Evolutionary conservation across 2,797 vertebrate genomes (phyloP), one percentile per base, ranked within the genome.

Genomic region (Bucorvus abyssinicus): DNA sequence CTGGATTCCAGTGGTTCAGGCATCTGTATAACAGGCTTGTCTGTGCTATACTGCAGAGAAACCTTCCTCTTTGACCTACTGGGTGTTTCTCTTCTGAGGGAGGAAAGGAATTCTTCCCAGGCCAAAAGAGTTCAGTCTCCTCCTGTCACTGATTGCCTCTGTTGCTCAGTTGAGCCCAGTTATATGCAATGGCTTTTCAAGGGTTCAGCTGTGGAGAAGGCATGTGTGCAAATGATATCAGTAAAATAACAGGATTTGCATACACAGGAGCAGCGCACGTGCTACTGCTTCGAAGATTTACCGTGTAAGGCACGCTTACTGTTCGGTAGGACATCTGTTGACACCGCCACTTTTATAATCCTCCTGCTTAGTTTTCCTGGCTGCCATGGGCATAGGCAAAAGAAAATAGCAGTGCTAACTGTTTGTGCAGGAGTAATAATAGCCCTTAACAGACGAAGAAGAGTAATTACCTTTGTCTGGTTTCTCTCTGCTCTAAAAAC

Each of bases 401-500:
- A 95, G 93, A 93, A 97, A 98, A 97, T 90, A 97, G 94, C 95
- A 87, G 94, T 63, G 87, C 84, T 97, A 95, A 96, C 90, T 95
- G 87, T 96, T 97, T 87, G 65, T 91, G 95, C 94, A 96, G 96
- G 89, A 96, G 89, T 96, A 97, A 97, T 97, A 94, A 97, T 74
- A 97, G 94, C 87, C 95, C 95, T 96, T 96, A 97, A 95, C 87
- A 95, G 96, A 49, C 7, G 8, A 96, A 94, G 92, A 95, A 97
- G 93, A 96, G 93, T 96, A 97, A 97, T 98, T 97, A 97, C 95
- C 94, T 97, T 97, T 95, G 95, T 97, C 96, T 97, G 91, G 81
- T 89, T 97, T 93, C 93, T 92, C 77, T 85, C 87, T 86, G 93
- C 78, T 93, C 15, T 50, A 95, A 96, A 96, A 94, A 53, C 76